These are phyloP conservation scores for Drosophila ambigua DNA, from an alignment of 1,140 invertebrate genomes.

Conservation along the genomic window DNA sequence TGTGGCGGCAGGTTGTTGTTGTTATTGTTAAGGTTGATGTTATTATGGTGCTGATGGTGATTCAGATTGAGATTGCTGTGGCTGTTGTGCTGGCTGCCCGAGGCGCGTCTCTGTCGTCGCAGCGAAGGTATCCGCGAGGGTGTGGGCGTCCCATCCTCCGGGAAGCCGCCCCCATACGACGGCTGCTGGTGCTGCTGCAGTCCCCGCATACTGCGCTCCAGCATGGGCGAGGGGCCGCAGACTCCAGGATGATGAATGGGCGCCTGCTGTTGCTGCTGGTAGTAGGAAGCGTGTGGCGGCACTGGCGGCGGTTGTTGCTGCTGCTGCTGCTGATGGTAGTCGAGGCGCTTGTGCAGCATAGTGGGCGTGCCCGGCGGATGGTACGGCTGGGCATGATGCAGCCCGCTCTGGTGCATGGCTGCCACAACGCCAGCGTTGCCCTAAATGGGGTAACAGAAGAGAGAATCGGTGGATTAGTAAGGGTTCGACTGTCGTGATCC, in stretches of 20 bases:
- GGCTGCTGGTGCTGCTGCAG: constrained; percentile 29
- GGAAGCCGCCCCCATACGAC: constrained; percentile 22
- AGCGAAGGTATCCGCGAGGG: constrained; percentile 76
- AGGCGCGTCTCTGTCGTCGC: constrained; percentile 68
- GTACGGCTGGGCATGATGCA: constrained; percentile 80
- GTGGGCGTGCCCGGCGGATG: constrained; percentile 73
- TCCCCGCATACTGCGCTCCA: constrained; percentile 71
- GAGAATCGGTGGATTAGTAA: no score
- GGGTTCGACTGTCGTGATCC: background rate
- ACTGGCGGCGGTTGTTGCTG: constrained; percentile 69
- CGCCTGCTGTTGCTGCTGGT: constrained; percentile 58
- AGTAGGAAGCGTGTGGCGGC: constrained; percentile 71
- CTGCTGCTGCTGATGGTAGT: constrained; percentile 68
- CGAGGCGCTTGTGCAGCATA: constrained; percentile 66
- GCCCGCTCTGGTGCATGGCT: constrained; percentile 63
- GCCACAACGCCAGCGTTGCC: constrained; percentile 47
- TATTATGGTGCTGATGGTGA: constrained; percentile 25
- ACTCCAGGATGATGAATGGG: constrained; percentile 12
- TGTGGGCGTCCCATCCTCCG: constrained; percentile 59
- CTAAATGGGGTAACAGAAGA: constrained; percentile 18
- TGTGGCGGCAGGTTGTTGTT: constrained; percentile 66
- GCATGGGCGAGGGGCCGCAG: constrained; percentile 55
- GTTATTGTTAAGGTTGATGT: constrained; percentile 25
- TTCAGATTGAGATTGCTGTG: constrained; percentile 65
- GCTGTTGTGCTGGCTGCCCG: constrained; percentile 68